phyloP scores from a whole-genome alignment of 2,113 vertebrate species.

The Neodon shergylaensis region DNA sequence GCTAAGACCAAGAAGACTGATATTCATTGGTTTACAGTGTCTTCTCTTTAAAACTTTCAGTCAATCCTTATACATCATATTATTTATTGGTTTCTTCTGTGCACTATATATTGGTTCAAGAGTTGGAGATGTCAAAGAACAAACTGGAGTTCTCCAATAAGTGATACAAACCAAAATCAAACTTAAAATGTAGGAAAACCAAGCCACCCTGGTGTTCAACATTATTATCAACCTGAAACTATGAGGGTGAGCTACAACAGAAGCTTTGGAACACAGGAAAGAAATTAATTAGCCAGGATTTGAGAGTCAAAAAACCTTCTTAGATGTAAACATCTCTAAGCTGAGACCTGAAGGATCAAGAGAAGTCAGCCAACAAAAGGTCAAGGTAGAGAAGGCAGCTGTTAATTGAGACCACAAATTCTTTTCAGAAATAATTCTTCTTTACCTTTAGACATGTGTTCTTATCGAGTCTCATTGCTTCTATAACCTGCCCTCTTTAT shows the following conservation, averaged over 20 bases:
- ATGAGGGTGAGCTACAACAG: background rate
- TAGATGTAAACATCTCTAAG: background rate
- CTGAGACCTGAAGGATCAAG: background rate
- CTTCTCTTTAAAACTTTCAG: no score
- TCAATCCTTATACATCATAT: no score
- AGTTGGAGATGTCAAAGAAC: background rate
- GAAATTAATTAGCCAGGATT: background rate
- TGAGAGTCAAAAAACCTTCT: background rate
- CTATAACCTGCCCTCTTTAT: background rate
- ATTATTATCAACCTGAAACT: background rate
- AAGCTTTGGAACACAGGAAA: background rate
- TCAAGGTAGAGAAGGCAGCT: no score
- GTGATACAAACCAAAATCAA: background rate
- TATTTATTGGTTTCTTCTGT: no score
- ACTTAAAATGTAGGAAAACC: background rate
- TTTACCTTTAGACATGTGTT: background rate
- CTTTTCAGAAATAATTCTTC: no score
- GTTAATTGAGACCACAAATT: no score
- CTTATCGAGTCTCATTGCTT: background rate
- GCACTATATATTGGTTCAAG: no score
- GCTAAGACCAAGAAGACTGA: no score
- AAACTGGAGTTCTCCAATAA: background rate
- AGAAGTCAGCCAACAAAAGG: no score
- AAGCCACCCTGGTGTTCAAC: background rate
- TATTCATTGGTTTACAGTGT: no score